Base-by-base conservation (phyloP, 2,888 invertebrate genomes). In the Pherbina coryleti region DNA sequence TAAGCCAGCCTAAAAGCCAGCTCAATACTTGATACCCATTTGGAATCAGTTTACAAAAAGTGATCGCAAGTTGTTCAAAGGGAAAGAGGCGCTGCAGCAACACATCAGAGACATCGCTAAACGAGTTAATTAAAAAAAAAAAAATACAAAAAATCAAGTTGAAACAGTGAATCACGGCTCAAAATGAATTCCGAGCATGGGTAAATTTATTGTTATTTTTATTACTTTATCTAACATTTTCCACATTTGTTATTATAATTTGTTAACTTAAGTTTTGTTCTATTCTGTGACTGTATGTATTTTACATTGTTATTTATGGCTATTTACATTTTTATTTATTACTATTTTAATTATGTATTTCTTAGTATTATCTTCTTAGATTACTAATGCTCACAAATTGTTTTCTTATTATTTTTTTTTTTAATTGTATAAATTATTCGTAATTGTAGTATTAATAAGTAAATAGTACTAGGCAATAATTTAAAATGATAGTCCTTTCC, bases 111-210 rank as follows among this genome's bases (percentile, higher is more conserved):
- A 72, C 72, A n/a, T 19, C 57, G 49, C 19, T 66, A 62, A 74
- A 64, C 74, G 64, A 74, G 74, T 66, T 74, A 66, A 62, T 19
- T 64, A 4, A n/a, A 67, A 60, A 60, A 11, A 51, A 5, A 51
- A 60, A 73, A 73, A 9, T 28, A 31, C 9, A 19, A 74, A 37
- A 60, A 74, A 14, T 3, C 53, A 31, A 67, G 34, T 55, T 69
- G 69, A 69, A 69, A 25, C 53, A 37, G 75, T 75, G 83, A 83
- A 83, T 81, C 83, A 84, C 82, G 81, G 83, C 82, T 84, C 85
- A 87, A 85, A 85, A 90, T 90, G 90, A 90, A 89, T 86, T 89
- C 90, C 79, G 90, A 90, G 86, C 89, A 89, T 87, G 90, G 90
- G 90, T 90, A 90, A 86, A 82, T 82, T 78, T 62, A 78, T 69